These are phyloP conservation scores for Corythornis vintsioides DNA, from an alignment of 2,113 vertebrate species.

Conservation along the genomic window DNA sequence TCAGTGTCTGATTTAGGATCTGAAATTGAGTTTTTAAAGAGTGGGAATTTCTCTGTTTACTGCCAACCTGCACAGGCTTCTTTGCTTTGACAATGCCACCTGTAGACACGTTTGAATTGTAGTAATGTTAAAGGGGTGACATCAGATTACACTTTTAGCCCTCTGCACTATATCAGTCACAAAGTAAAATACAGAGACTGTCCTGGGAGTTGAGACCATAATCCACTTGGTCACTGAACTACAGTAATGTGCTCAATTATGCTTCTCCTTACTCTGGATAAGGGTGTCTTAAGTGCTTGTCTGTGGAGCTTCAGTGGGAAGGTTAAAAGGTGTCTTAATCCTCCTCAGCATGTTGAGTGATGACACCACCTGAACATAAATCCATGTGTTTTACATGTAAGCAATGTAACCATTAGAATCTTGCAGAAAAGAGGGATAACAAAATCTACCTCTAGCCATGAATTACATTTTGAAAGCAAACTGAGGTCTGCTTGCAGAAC, in stretches of 20 bases:
- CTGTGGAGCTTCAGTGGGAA: background rate
- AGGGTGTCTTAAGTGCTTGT: background rate
- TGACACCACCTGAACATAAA: background rate
- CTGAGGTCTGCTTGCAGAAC: background rate
- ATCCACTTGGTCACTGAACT: background rate
- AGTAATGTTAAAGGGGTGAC: background rate
- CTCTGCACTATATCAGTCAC: background rate
- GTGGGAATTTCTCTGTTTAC: background rate
- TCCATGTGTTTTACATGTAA: background rate
- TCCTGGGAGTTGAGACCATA: background rate
- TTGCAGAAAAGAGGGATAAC: background rate
- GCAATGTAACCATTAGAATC: background rate
- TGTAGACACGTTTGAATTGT: background rate
- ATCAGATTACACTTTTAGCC: background rate
- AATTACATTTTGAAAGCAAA: background rate
- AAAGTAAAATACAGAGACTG: background rate
- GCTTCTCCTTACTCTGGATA: background rate
- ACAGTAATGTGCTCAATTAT: background rate
- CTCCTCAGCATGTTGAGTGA: background rate
- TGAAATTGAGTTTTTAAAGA: background rate
- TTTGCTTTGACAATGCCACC: background rate
- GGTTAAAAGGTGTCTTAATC: constrained; percentile 30
- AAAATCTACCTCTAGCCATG: background rate
- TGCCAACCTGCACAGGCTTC: background rate
- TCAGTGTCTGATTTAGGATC: background rate